Conservation (phyloP, 1,140 invertebrate genomes). For the Drosophila lini region DNA sequence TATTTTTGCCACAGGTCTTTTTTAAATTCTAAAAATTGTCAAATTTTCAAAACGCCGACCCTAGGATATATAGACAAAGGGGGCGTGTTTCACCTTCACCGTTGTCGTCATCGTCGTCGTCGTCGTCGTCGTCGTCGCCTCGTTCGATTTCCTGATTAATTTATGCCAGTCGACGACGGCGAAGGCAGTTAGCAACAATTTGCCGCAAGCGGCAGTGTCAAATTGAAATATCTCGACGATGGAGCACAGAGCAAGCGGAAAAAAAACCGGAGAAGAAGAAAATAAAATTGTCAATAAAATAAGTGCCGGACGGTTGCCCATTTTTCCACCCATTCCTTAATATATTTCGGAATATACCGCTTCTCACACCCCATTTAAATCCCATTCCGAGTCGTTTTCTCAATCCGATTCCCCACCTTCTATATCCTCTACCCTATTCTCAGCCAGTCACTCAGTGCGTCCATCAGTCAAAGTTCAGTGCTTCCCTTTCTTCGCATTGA, state of each 20-base stretch:
- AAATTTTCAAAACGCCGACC: conserved; percentile 43
- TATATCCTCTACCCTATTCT: not conserved
- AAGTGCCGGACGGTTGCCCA: conserved; percentile 53
- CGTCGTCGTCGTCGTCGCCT: conserved; percentile 31
- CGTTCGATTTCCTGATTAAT: conserved; percentile 81
- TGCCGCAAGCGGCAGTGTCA: conserved; percentile 73
- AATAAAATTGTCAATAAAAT: conserved; percentile 81
- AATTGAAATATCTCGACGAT: conserved; percentile 65
- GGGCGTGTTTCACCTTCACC: conserved; percentile 18
- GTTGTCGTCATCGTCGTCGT: not conserved
- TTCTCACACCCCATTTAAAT: not conserved
- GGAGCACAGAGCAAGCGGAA: conserved; percentile 8
- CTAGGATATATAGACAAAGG: conserved; percentile 55
- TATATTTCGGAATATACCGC: not conserved
- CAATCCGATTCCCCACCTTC: conserved; percentile 10
- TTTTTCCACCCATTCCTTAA: conserved; percentile 20
- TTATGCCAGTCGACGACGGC: conserved; percentile 56
- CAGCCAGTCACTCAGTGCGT: conserved; percentile 28
- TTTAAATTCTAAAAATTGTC: conserved; percentile 66
- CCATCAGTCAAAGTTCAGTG: conserved; percentile 62
- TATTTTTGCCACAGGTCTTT: conserved; percentile 60
- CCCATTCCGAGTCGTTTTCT: conserved; percentile 15
- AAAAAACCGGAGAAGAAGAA: conserved; percentile 17
- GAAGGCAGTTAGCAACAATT: conserved; percentile 76
- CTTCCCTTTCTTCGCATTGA: conserved; percentile 39